These are phyloP conservation scores for Trichacis sp. DNA, from an alignment of 2,888 invertebrate genomes.

Conservation along the genomic window DNA sequence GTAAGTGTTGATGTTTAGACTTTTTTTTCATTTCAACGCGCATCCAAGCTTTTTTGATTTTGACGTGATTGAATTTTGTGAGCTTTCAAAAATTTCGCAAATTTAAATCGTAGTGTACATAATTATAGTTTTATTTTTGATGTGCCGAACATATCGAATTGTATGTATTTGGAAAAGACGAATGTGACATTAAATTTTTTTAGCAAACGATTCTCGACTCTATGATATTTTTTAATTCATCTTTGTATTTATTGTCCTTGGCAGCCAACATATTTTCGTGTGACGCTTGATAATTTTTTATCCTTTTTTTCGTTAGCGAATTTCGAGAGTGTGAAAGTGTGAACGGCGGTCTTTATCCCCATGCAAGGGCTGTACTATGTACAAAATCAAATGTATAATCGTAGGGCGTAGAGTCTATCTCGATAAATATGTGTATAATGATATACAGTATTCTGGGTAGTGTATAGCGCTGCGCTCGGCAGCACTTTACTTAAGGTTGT, in stretches of 20 bases:
- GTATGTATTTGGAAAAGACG: too few relatives aligned
- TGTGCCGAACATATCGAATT: background rate
- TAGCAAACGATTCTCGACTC: too few relatives aligned
- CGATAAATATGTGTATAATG: constrained; percentile 38
- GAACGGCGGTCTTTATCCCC: constrained; percentile 46
- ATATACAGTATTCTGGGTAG: constrained; percentile 59
- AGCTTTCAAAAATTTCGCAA: background rate
- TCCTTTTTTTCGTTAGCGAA: constrained; percentile 21
- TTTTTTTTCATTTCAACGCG: too few relatives aligned
- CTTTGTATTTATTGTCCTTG: too few relatives aligned
- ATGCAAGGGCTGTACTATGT: constrained; percentile 55
- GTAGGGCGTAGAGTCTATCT: constrained; percentile 57
- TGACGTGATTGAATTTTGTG: too few relatives aligned
- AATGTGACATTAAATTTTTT: too few relatives aligned
- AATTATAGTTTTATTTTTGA: background rate
- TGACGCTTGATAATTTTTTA: too few relatives aligned
- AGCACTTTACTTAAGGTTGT: constrained; percentile 58
- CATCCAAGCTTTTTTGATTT: too few relatives aligned
- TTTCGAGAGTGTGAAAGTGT: constrained; percentile 26
- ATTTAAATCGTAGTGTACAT: background rate
- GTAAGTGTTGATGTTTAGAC: too few relatives aligned
- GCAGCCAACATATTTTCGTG: too few relatives aligned
- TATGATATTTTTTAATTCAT: too few relatives aligned
- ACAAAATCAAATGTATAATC: constrained; percentile 62
- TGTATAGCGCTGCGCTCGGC: constrained; percentile 47